Evolutionary conservation across 2,797 vertebrate species (phyloP), one percentile per base, ranked within the genome.

Genomic region (Nyctibius grandis): DNA sequence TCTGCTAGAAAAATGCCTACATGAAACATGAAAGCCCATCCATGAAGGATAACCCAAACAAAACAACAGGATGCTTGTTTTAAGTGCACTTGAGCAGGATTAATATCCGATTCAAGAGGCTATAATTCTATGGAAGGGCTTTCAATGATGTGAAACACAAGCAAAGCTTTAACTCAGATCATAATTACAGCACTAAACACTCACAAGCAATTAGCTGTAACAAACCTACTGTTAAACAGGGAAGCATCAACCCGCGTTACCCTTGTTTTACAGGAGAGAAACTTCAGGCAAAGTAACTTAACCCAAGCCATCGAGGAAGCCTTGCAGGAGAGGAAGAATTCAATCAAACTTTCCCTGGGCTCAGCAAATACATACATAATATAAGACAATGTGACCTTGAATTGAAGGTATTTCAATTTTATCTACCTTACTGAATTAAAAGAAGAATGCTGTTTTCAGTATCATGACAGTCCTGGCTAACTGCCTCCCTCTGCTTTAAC

Each of bases 121-220:
- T 91, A 57, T 91, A 96, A 93, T 67, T 93, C 88, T 72, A 50
- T 51, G 54, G 65, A 93, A 96, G 73, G 44, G 73, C 38, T 95
- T 94, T 95, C 92, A 94, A 16, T 69, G 88, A 95, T 81, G 75
- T 95, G 91, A 96, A 96, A 96, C 92, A 85, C 72, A 95, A 95
- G 92, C 94, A 95, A 95, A 96, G 90, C 89, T 93, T 93, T 94
- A 94, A 89, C 76, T 95, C 54, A 33, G 65, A 88, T 94, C 59
- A 65, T 94, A 95, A 96, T 88, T 89, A 86, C 68, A 73, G 76
- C 69, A 91, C 61, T 86, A 94, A 95, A 85, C 79, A 85, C 63
- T 89, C 83, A 87, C 64, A 89, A 85, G 86, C 84, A 93, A 97
- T 96, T 95, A 96, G 79, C 85, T 94, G 65, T 72, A 95, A 92